Conservation (phyloP, 2,113 vertebrate genomes). For the Sylvia atricapilla region DNA sequence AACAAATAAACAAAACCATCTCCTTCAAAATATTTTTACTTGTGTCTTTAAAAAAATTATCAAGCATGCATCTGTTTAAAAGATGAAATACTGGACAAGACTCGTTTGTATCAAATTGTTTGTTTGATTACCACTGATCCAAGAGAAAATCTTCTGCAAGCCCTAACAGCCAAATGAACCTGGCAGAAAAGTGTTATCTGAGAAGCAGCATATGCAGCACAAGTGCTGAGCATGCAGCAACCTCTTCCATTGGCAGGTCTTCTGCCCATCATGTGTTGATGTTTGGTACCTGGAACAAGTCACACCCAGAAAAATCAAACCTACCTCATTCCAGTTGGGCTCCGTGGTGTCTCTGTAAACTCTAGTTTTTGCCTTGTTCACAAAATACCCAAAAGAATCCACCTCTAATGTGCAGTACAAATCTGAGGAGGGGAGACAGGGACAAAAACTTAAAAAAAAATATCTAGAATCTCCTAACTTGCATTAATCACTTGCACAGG, state of each 20-base stretch:
- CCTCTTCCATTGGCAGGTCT: not conserved
- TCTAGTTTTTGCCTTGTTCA: constrained; percentile 95
- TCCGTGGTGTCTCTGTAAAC: constrained; percentile 90
- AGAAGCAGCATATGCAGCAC: not conserved
- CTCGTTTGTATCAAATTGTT: not conserved
- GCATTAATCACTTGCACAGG: not conserved
- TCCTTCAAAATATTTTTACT: not conserved
- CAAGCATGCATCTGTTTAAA: not conserved
- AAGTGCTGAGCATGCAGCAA: not conserved
- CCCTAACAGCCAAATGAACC: not conserved
- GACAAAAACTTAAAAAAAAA: not conserved
- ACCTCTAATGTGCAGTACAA: constrained; percentile 94
- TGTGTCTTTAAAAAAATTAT: not conserved
- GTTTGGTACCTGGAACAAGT: not conserved
- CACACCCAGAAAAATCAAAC: not conserved
- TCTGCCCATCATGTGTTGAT: rapidly evolving
- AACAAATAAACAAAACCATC: not conserved
- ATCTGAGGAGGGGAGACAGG: constrained; percentile 67
- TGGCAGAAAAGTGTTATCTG: not conserved
- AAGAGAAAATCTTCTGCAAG: not conserved
- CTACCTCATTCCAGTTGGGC: constrained; percentile 95
- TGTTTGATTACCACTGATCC: not conserved
- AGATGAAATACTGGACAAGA: not conserved
- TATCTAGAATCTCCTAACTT: not conserved
- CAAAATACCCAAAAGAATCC: constrained; percentile 95